Percentiles rank a stretch among this genome's conserved stretches.
Evolutionary conservation across 2,797 vertebrate genomes (phyloP).

Genomic region (Pipistrellus kuhlii): DNA sequence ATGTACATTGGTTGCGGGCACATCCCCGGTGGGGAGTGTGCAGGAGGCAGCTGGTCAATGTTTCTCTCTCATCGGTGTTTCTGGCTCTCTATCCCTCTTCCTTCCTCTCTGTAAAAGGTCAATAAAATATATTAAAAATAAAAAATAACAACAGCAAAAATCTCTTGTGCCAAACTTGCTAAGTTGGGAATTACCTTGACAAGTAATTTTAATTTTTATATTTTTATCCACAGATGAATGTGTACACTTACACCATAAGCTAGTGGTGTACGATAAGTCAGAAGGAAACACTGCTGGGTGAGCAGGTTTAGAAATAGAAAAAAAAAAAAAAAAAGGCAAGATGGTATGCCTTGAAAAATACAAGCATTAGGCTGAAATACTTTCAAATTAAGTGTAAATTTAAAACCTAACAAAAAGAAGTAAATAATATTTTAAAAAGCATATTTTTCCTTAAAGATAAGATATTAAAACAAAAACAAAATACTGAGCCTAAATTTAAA

Average conservation of each 20-base stretch:
- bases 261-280: not conserved
- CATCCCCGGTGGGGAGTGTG: too few relatives aligned
- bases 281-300: not conserved
- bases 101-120: too few relatives aligned
- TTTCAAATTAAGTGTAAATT: not conserved
- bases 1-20: too few relatives aligned
- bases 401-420: conserved; percentile 27
- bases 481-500: conserved; percentile 32
- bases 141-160: not conserved
- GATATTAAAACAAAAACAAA: conserved; percentile 43
- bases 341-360: conserved; percentile 1
- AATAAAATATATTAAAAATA: too few relatives aligned
- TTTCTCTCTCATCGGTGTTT: too few relatives aligned
- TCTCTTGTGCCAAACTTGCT: not conserved
- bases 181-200: conserved; percentile 13
- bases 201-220: conserved; percentile 9
- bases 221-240: conserved; percentile 18
- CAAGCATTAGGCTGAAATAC: conserved; percentile 37
- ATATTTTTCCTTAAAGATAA: not conserved
- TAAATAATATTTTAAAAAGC: conserved; percentile 22
- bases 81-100: too few relatives aligned
- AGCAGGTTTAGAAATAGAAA: conserved; percentile 36
- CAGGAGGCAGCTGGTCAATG: too few relatives aligned
- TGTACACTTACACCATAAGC: not conserved
- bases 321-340: not conserved